phyloP scores from a whole-genome alignment of 2,888 invertebrate genomes.

The Crematogaster levior region DNA sequence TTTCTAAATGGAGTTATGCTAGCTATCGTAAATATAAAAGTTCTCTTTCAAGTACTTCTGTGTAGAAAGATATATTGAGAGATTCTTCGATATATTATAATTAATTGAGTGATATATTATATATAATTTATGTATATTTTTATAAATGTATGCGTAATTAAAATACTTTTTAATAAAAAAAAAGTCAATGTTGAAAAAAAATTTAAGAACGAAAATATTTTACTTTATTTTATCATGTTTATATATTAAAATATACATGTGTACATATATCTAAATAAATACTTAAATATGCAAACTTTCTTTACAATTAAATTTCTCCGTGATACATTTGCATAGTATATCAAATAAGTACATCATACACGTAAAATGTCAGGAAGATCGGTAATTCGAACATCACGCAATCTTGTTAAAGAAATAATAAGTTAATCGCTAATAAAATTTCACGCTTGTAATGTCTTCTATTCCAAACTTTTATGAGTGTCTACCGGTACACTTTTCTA shows the following conservation, averaged over 20 bases:
- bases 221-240: not conserved
- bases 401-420: conserved; percentile 7
- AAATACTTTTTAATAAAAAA: not conserved
- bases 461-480: not conserved
- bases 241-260: not conserved
- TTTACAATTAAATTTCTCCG: conserved; percentile 29
- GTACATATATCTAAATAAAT: not conserved
- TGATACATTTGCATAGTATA: conserved; percentile 36
- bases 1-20: not conserved
- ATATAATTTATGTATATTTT: too few relatives aligned
- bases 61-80: not conserved
- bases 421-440: conserved; percentile 1
- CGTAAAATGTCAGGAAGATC: conserved; percentile 6
- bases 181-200: not conserved
- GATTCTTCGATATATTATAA: too few relatives aligned
- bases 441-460: not conserved
- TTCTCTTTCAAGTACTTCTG: not conserved
- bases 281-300: not conserved
- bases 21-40: not conserved
- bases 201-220: not conserved
- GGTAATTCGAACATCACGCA: conserved; percentile 22
- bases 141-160: not conserved
- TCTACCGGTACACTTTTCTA: not conserved
- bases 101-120: too few relatives aligned
- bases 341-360: conserved; percentile 11